Conservation (phyloP, 2,888 invertebrate species). For the Endotricha flammealis region DNA sequence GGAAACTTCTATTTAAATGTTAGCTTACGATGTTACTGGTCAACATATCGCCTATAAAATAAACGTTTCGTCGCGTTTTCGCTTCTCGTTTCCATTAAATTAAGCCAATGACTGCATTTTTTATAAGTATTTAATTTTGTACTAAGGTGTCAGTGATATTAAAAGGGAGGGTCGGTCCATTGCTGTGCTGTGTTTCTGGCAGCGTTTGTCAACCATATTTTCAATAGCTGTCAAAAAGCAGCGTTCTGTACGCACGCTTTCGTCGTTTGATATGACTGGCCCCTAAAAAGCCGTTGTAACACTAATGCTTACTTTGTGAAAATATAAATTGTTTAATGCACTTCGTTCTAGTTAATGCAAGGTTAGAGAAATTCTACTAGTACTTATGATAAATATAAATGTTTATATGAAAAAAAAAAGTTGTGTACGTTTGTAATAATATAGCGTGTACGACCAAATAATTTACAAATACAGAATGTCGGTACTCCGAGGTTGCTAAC, state of each 20-base stretch:
- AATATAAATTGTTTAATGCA: conserved; percentile 36
- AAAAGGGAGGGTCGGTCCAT: too few relatives aligned
- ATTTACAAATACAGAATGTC: conserved; percentile 33
- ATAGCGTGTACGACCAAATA: conserved; percentile 60
- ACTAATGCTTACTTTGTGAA: conserved; percentile 6
- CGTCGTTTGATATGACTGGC: too few relatives aligned
- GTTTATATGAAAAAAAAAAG: conserved; percentile 52
- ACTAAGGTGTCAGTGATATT: too few relatives aligned
- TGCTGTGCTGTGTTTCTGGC: too few relatives aligned
- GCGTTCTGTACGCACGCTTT: too few relatives aligned
- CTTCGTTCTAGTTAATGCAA: conserved; percentile 47
- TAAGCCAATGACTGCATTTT: conserved; percentile 44
- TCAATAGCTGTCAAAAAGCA: too few relatives aligned
- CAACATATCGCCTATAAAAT: conserved; percentile 35
- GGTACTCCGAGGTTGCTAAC: conserved; percentile 33
- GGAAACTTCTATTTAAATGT: conserved; percentile 6
- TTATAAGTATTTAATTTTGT: conserved; percentile 22
- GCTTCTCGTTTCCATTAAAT: conserved; percentile 31
- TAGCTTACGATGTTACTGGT: conserved; percentile 18
- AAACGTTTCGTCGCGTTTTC: conserved; percentile 18
- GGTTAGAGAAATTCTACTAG: conserved; percentile 42
- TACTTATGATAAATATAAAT: conserved; percentile 44
- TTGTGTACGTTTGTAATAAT: conserved; percentile 55
- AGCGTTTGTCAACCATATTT: too few relatives aligned
- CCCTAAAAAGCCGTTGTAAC: conserved; percentile 1